Conservation (phyloP, 2,113 vertebrate species). For the Epinephelus moara region DNA sequence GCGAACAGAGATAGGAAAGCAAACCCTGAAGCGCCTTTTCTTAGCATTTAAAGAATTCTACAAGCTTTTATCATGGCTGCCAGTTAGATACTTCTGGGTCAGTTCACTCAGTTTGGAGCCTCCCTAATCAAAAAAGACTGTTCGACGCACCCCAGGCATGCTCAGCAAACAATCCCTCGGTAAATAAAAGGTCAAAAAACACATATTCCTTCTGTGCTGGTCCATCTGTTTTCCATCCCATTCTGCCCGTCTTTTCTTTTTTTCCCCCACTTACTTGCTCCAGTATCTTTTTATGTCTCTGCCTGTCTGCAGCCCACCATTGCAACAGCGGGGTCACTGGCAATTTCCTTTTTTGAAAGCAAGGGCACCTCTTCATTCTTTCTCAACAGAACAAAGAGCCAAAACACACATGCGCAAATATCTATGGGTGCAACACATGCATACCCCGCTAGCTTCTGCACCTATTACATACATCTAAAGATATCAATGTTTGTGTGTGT, state of each 20-base stretch:
- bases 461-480: background rate
- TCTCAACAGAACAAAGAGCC: background rate
- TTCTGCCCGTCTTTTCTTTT: background rate
- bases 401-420: background rate
- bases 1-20: background rate
- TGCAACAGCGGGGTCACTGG: conserved; percentile 54
- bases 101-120: conserved; percentile 38
- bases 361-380: conserved; percentile 19
- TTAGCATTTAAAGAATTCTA: conserved; percentile 15
- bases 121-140: conserved; percentile 50
- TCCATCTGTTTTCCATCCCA: background rate
- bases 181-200: conserved; percentile 50
- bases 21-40: conserved; percentile 1
- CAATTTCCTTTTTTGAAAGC: conserved; percentile 58
- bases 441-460: background rate
- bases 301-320: background rate
- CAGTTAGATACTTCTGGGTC: conserved; percentile 49
- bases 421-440: background rate
- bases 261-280: conserved; percentile 15
- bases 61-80: conserved; percentile 34
- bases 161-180: conserved; percentile 42
- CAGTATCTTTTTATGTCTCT: conserved; percentile 19
- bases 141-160: conserved; percentile 23
- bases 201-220: conserved; percentile 26
- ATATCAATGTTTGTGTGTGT: background rate